Base-by-base conservation (phyloP, 2,888 invertebrate species). In the Sarcophaga rosellei region DNA sequence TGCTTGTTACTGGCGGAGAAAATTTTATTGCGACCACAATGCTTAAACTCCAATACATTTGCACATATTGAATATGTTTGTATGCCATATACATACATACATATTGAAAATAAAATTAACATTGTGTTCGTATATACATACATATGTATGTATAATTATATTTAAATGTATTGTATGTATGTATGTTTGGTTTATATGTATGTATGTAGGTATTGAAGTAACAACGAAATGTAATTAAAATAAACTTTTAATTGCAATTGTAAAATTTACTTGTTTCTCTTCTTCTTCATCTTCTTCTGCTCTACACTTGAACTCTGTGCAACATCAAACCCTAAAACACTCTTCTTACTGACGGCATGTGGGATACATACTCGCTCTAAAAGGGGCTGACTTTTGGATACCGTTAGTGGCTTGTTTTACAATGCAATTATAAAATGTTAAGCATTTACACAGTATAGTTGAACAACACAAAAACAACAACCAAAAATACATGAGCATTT, bases 341-440 rank as follows among this genome's bases (percentile, higher is more conserved):
- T 10, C 35, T 35, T 35, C 8, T 8, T 35, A 35, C 35, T 10
- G 10, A 6, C 35, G 35, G 35, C 35, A 35, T 35, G 10, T 35
- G 10, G 0, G 10, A 8, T 10, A 35, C 35, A 8, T 10, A 35
- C 2, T 0, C 35, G 2, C 2, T 35, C 35, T 12, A 66, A 68
- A 69, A 57, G 20, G 23, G 59, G 25, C 11, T 53, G 17, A 47
- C 20, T 66, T 10, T 44, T 0, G 5, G 4, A 15, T 66, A 21
- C 57, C 45, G 59, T 79, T 70, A 70, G 79, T 84, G 79, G 79
- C 69, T 70, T 69, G 74, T 74, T 81, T 11, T 75, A 75, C 70
- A 79, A 63, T 79, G 75, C 61, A 84, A 84, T 84, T 84, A 79
- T 69, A 65, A 79, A 84, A 84, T 84, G 84, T 84, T 84, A 84